Base-by-base conservation (phyloP, 2,888 invertebrate genomes). In the Scrobipalpa atriplicella region DNA sequence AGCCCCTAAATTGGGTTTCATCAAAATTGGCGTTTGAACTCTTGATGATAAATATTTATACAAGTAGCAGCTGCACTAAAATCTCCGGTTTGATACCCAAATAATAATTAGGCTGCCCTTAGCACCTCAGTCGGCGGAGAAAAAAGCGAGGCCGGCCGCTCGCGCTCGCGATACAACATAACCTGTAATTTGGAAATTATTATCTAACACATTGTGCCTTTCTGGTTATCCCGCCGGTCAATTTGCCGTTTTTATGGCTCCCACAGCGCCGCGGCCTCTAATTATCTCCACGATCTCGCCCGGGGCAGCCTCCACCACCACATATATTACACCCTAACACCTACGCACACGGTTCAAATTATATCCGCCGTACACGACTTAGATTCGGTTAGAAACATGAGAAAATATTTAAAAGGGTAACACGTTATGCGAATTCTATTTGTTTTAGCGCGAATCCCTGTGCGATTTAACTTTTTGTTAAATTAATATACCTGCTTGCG, bases 131-230 rank as follows among this genome's bases (percentile, higher is more conserved):
- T 84, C 86, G 86, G 87, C 83, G 83, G 80, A 85, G 87, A 88
- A 90, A 90, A 91, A 90, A 89, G 86, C 85, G 80, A 79, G 80
- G 75, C 84, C 85, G 83, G 80, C 78, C 58, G 29, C 61, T 47
- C 86, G 86, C 86, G 86, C 87, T 86, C 86, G 90, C 90, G 84
- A 90, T 90, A 90, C 84, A 82, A 86, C 90, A 86, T 83, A 92
- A 91, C 92, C 92, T 91, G 87, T 92, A 92, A 92, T 92, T 92
- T 92, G 91, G 91, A 92, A 92, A 92, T 92, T 92, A 92, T 92
- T 92, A 92, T 92, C 92, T 92, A 92, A 92, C 92, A 92, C 92
- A 92, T 92, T 92, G 91, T 92, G 92, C 92, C 92, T 92, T 92
- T 92, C 90, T 92, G 92, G 89, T 90, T 92, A 91, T 92, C 92